phyloP scores from a whole-genome alignment of 2,113 vertebrate species.

The Gavialis gangeticus region DNA sequence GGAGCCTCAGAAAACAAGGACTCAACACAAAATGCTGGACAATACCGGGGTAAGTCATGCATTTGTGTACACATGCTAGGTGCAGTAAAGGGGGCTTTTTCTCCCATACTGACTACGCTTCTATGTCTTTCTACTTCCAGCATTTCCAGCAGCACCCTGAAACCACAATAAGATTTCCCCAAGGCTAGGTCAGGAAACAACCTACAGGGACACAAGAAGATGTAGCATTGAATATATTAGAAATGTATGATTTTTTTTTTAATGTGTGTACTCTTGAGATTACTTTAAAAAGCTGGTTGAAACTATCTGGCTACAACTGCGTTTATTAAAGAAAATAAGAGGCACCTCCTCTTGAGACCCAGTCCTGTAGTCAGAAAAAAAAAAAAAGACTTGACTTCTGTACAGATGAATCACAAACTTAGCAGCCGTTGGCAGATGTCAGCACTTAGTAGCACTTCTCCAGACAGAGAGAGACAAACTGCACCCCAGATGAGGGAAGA shows the following conservation, averaged over 20 bases:
- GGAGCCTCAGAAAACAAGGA: neutral
- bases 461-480: neutral
- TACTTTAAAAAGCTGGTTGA: neutral
- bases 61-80: no score
- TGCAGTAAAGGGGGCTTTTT: no score
- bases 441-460: neutral
- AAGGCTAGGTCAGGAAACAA: neutral
- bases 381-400: neutral
- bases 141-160: neutral
- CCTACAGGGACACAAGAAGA: neutral
- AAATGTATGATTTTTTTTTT: neutral
- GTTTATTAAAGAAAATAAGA: neutral
- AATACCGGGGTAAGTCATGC: no score
- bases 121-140: no score
- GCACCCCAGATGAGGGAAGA: neutral
- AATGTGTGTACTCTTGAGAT: neutral
- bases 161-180: neutral
- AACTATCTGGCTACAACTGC: neutral
- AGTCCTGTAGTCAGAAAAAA: neutral
- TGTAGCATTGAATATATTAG: neutral
- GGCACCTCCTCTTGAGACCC: neutral
- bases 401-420: neutral
- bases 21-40: no score
- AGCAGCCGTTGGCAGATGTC: neutral
- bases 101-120: no score